Evolutionary conservation across 2,797 vertebrate species (phyloP).

Genomic region (Acipenser oxyrinchus): DNA sequence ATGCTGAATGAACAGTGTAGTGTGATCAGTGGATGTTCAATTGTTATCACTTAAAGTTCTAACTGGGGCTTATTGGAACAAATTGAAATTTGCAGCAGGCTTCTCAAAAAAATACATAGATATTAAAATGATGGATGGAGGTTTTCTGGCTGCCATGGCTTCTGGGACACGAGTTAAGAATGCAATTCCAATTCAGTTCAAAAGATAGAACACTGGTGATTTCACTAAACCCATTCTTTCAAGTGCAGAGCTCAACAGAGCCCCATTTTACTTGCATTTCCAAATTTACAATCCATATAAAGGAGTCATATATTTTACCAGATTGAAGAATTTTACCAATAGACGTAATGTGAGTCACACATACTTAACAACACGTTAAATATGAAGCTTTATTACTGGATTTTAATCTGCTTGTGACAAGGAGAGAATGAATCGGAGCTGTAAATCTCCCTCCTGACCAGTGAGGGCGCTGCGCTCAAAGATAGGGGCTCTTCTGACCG

Average conservation of each 20-base stretch:
- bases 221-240: slow-evolving; percentile 64
- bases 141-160: slow-evolving; percentile 19
- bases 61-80: slow-evolving; percentile 10
- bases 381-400: no score
- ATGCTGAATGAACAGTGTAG: no score
- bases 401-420: no score
- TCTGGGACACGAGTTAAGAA: slow-evolving; percentile 15
- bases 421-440: no score
- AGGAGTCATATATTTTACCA: background rate
- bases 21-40: no score
- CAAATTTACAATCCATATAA: background rate
- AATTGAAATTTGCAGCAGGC: background rate
- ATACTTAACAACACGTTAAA: no score
- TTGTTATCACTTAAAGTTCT: no score
- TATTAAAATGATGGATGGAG: slow-evolving; percentile 32
- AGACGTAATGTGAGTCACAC: no score
- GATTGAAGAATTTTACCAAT: no score
- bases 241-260: slow-evolving; percentile 42
- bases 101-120: background rate
- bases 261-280: slow-evolving; percentile 13
- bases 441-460: no score
- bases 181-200: slow-evolving; percentile 31
- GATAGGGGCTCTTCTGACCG: no score
- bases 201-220: slow-evolving; percentile 49
- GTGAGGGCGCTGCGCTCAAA: no score